Conservation (phyloP, 2,113 vertebrate genomes). For the Ceyx cyanopectus region DNA sequence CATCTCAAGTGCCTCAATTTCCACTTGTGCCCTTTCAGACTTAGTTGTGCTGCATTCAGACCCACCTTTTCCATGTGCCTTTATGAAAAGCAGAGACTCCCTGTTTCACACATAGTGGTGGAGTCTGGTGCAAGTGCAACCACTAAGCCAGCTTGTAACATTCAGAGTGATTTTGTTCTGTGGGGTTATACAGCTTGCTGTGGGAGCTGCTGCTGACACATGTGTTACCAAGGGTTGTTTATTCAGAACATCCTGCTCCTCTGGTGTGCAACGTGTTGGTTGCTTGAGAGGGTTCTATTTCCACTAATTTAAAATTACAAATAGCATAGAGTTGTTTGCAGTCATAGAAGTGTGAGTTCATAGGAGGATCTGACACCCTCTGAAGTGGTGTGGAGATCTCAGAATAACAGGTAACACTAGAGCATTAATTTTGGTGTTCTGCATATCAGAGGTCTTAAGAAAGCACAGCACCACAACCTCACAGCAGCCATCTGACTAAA, state of each 20-base stretch:
- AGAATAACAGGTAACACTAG: neutral
- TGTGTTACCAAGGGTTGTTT: too few species aligned
- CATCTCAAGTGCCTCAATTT: neutral
- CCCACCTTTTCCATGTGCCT: neutral
- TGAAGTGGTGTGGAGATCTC: neutral
- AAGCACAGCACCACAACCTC: neutral
- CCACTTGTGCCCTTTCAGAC: neutral
- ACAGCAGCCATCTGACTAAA: slow-evolving; percentile 7
- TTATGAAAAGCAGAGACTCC: neutral
- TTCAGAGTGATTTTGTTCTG: too few species aligned
- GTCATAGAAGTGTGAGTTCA: too few species aligned
- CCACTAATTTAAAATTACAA: too few species aligned
- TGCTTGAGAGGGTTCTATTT: too few species aligned
- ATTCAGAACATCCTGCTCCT: too few species aligned
- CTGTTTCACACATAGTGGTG: neutral
- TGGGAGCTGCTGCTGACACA: too few species aligned
- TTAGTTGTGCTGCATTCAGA: neutral
- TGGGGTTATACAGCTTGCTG: too few species aligned
- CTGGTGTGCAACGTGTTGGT: too few species aligned
- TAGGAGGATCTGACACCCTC: neutral
- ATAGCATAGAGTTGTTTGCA: too few species aligned
- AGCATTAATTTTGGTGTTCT: neutral
- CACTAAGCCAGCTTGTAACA: too few species aligned
- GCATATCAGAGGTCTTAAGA: slow-evolving; percentile 8
- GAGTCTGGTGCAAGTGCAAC: too few species aligned